phyloP scores from a whole-genome alignment of 2,888 invertebrate genomes.

The Trachelus troglodyta region DNA sequence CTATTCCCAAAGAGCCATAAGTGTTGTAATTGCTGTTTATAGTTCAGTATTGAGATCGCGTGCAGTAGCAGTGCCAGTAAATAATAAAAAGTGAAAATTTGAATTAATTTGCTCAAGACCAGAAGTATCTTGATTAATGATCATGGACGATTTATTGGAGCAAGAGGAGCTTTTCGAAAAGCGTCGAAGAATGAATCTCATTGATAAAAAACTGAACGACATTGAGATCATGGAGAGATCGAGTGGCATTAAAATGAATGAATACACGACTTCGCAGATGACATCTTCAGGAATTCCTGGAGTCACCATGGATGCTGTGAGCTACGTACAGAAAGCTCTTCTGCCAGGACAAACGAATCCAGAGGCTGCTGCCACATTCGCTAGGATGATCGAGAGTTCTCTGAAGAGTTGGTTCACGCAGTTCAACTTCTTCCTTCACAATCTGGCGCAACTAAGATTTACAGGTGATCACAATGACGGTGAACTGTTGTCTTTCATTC shows the following conservation, averaged over 20 bases:
- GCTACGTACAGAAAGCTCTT: conserved; percentile 91
- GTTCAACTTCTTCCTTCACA: conserved; percentile 98
- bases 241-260: conserved; percentile 49
- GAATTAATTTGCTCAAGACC: not conserved
- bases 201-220: conserved; percentile 41
- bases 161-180: conserved; percentile 3
- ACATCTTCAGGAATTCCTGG: conserved; percentile 91
- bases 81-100: not conserved
- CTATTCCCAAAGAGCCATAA: conserved; percentile 23
- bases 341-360: conserved; percentile 91
- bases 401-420: conserved; percentile 94
- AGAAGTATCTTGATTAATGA: not conserved
- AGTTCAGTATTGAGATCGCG: conserved; percentile 18
- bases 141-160: conserved; percentile 12
- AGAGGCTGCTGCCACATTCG: conserved; percentile 96
- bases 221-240: conserved; percentile 46
- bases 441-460: conserved; percentile 92
- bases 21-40: conserved; percentile 49
- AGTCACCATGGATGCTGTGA: conserved; percentile 90
- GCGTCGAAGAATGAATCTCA: not conserved
- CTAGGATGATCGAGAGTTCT: conserved; percentile 94
- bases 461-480: conserved; percentile 86
- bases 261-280: conserved; percentile 75
- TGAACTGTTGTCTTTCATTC: conserved; percentile 91
- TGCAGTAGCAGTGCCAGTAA: not conserved